These are phyloP conservation scores for Dendrocopos noguchii DNA, from an alignment of 2,113 vertebrate species.

Conservation along the genomic window DNA sequence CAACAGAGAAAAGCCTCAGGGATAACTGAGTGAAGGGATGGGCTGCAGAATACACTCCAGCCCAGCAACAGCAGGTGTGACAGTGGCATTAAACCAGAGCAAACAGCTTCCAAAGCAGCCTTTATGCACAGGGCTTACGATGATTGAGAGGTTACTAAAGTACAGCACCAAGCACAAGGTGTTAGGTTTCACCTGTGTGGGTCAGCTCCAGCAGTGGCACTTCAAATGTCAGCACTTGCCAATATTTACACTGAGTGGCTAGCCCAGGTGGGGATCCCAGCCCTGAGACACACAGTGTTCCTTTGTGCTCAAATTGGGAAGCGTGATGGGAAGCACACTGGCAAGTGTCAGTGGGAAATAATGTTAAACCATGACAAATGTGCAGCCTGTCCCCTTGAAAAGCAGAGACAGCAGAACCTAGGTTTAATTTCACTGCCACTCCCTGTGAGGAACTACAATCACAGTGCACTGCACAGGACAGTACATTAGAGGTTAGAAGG, in stretches of 20 bases:
- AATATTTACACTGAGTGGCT: neutral
- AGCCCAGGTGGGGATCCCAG: neutral
- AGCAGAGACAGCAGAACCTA: neutral
- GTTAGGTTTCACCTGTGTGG: neutral
- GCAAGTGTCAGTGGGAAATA: neutral
- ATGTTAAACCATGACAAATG: neutral
- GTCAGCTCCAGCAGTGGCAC: neutral
- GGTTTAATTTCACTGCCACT: neutral
- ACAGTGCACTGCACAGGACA: neutral
- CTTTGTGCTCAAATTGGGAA: neutral
- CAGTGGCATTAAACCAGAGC: neutral
- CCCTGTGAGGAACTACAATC: neutral
- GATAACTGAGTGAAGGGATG: neutral
- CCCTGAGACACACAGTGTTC: neutral
- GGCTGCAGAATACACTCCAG: neutral
- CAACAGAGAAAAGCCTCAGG: neutral
- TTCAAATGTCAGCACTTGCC: constrained; percentile 25
- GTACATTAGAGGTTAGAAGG: no score
- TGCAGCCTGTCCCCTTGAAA: neutral
- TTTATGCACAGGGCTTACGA: neutral
- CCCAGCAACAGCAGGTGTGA: neutral
- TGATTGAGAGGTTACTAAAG: neutral
- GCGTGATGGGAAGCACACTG: neutral
- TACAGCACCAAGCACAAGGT: neutral
- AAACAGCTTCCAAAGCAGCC: neutral